Percentiles rank a stretch among this genome's conserved stretches.
Conservation (phyloP, 1,140 invertebrate genomes). For the Harlomillsia oculata region DNA sequence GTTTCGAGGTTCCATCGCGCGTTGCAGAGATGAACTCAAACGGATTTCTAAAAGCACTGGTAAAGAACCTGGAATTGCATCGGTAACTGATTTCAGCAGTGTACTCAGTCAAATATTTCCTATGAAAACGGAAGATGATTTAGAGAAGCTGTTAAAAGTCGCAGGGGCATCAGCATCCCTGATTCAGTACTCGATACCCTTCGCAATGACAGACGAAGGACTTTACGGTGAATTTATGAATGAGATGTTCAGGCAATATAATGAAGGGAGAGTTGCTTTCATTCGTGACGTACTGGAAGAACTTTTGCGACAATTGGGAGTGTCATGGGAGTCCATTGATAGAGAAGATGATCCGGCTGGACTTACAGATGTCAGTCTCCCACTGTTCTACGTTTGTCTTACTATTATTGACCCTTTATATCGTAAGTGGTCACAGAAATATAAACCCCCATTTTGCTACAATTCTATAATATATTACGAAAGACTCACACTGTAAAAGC, state of each 20-base stretch:
- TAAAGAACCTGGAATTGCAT: background rate
- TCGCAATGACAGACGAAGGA: conserved; percentile 22
- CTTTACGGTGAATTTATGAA: conserved; percentile 15
- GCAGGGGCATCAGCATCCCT: conserved; percentile 3
- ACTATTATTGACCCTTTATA: conserved; percentile 1
- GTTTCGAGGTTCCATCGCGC: conserved; percentile 5
- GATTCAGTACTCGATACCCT: conserved; percentile 11
- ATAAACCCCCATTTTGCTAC: too few relatives aligned
- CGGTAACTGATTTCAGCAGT: background rate
- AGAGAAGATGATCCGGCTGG: conserved; percentile 20
- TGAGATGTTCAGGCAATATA: conserved; percentile 9
- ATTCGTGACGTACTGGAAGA: conserved; percentile 11
- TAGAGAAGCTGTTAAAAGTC: background rate
- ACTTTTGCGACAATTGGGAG: conserved; percentile 5
- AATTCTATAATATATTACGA: too few relatives aligned
- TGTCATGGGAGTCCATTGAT: conserved; percentile 7
- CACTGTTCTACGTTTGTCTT: conserved; percentile 10
- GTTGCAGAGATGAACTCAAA: conserved; percentile 9
- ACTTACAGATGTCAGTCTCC: conserved; percentile 15
- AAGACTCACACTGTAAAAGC: too few relatives aligned
- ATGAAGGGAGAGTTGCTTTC: conserved; percentile 7
- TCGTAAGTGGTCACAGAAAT: too few relatives aligned
- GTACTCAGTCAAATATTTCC: conserved; percentile 5
- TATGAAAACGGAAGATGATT: conserved; percentile 8
- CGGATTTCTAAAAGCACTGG: conserved; percentile 1